These are phyloP conservation scores for Hormiphora californensis DNA, from an alignment of 37 sponge, comb jelly and placozoan species.

Conservation along the genomic window DNA sequence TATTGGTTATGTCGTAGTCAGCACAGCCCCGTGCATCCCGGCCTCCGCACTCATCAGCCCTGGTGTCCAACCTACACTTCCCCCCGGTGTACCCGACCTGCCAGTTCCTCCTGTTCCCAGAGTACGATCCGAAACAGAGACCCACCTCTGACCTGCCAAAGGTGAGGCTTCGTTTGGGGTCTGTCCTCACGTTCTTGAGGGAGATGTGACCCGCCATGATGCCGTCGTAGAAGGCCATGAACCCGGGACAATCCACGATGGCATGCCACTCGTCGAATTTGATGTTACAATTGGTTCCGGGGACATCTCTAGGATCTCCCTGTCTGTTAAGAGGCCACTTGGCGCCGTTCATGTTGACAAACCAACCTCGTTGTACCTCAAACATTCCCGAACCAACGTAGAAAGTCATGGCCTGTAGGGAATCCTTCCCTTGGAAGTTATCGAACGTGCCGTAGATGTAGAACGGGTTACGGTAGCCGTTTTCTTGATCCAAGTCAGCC, in stretches of 20 bases:
- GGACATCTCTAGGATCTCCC: not conserved
- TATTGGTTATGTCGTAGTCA: not conserved
- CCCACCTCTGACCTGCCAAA: not conserved
- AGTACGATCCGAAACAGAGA: not conserved
- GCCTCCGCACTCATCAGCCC: not conserved
- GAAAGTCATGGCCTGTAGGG: slow-evolving; percentile 6
- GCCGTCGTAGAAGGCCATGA: not conserved
- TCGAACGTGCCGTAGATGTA: slow-evolving; percentile 25
- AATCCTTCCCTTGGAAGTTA: not conserved
- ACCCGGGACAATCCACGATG: not conserved
- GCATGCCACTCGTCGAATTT: not conserved
- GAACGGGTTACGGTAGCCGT: not conserved
- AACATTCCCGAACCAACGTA: not conserved
- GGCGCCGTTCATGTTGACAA: not conserved
- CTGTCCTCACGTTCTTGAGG: not conserved
- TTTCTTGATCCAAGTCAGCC: not conserved
- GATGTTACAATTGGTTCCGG: not conserved
- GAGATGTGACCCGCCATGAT: slow-evolving; percentile 2
- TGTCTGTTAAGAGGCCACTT: not conserved
- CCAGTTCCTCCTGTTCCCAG: not conserved
- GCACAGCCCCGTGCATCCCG: not conserved
- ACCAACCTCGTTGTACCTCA: slow-evolving; percentile 7
- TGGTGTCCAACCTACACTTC: not conserved
- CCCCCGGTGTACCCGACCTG: not conserved
- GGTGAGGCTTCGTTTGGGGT: not conserved